Evolutionary conservation across 2,113 vertebrate genomes (phyloP).

Genomic region (Sapayoa aenigma): DNA sequence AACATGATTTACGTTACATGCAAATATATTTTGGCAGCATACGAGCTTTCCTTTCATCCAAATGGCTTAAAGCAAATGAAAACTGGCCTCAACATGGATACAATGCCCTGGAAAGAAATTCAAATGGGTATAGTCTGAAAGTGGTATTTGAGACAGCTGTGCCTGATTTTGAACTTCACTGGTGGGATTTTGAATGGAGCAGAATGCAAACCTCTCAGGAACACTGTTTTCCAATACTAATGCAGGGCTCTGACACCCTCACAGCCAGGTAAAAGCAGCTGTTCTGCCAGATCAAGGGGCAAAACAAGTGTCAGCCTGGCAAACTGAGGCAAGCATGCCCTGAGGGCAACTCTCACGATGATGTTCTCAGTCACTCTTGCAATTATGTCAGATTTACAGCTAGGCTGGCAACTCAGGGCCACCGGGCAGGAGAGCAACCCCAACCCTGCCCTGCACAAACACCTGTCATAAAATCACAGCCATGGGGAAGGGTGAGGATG

Average conservation of each 20-base stretch:
- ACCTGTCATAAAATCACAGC: not conserved
- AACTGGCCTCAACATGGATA: not conserved
- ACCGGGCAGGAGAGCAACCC: not conserved
- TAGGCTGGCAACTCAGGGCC: not conserved
- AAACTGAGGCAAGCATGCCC: not conserved
- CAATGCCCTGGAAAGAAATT: not conserved
- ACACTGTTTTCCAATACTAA: not conserved
- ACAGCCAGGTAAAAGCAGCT: not conserved
- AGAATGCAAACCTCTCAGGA: not conserved
- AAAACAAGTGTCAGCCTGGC: not conserved
- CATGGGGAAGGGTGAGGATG: not conserved
- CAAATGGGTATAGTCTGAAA: not conserved
- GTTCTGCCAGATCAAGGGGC: not conserved
- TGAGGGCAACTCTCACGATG: not conserved
- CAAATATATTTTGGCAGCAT: not conserved
- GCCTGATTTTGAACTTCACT: not conserved
- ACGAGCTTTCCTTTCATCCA: not conserved
- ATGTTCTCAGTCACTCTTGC: not conserved
- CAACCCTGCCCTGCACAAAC: not conserved
- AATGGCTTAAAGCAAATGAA: slow-evolving; percentile 25
- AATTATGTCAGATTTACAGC: not conserved
- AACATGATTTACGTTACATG: not conserved
- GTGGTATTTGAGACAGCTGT: not conserved
- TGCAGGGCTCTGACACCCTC: not conserved
- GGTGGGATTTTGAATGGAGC: not conserved